Evolutionary conservation across 2,113 vertebrate species (phyloP).

Genomic region (Coreoperca whiteheadi): DNA sequence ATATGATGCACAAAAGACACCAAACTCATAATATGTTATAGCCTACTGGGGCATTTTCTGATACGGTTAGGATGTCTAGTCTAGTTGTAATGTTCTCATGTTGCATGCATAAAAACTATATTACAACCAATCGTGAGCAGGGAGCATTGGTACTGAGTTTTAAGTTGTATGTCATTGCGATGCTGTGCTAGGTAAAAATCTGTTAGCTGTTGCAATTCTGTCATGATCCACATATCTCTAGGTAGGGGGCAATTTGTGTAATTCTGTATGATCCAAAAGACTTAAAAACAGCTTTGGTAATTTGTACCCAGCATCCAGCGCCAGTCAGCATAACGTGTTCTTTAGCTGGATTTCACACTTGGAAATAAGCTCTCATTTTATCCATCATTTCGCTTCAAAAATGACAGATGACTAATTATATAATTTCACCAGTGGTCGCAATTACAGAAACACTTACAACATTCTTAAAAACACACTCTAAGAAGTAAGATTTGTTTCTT

Average conservation of each 20-base stretch:
- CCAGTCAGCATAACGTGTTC: constrained; percentile 49
- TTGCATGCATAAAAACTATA: background rate
- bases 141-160: background rate
- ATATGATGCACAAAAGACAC: background rate
- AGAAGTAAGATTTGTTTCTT: constrained; percentile 27
- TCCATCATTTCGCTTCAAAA: constrained; percentile 48
- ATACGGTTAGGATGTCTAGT: background rate
- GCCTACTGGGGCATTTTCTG: background rate
- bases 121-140: background rate
- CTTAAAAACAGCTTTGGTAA: constrained; percentile 38
- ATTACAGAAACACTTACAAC: constrained; percentile 41
- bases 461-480: background rate
- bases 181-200: background rate
- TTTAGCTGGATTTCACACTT: constrained; percentile 66
- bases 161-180: background rate
- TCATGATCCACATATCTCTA: constrained; percentile 23
- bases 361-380: constrained; percentile 59
- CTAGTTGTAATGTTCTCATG: background rate
- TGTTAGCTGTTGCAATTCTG: background rate
- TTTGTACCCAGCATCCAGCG: constrained; percentile 24
- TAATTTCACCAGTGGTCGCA: constrained; percentile 33
- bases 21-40: constrained; percentile 10
- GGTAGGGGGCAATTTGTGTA: constrained; percentile 11
- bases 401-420: constrained; percentile 66
- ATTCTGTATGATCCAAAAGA: constrained; percentile 36